A percentile compares a stretch with the other conserved stretches of the same genome.
Conservation (phyloP, 2,888 invertebrate species). For the Monochamus alternatus region DNA sequence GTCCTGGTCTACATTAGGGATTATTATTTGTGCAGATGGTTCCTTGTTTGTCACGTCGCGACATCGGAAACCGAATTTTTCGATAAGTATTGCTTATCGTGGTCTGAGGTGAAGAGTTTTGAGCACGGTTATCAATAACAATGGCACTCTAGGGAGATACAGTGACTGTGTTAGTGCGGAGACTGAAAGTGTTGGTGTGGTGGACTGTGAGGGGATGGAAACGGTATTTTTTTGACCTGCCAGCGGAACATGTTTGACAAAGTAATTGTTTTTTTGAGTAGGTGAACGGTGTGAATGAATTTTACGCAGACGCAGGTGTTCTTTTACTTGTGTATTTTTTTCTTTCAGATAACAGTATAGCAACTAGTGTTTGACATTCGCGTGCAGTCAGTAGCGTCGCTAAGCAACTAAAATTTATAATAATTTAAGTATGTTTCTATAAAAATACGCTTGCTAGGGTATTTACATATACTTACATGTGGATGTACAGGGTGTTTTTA, state of each 20-base stretch:
- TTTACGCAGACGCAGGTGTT: not conserved
- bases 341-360: no score
- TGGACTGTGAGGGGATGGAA: not conserved
- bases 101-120: conserved; percentile 24
- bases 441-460: no score
- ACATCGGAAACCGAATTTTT: conserved; percentile 19
- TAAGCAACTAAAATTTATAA: no score
- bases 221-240: no score
- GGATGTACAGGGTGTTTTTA: no score
- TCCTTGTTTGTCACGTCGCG: conserved; percentile 11
- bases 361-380: no score
- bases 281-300: not conserved
- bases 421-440: no score
- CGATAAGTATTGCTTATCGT: conserved; percentile 17
- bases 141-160: not conserved
- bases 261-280: conserved; percentile 22
- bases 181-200: not conserved
- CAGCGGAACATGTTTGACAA: conserved; percentile 14
- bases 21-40: conserved; percentile 9
- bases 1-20: not conserved
- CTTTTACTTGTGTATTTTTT: no score
- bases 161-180: not conserved
- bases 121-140: conserved; percentile 7
- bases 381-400: no score
- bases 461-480: no score